Conservation (phyloP, 2,888 invertebrate genomes). For the Ochlodes sylvanus region DNA sequence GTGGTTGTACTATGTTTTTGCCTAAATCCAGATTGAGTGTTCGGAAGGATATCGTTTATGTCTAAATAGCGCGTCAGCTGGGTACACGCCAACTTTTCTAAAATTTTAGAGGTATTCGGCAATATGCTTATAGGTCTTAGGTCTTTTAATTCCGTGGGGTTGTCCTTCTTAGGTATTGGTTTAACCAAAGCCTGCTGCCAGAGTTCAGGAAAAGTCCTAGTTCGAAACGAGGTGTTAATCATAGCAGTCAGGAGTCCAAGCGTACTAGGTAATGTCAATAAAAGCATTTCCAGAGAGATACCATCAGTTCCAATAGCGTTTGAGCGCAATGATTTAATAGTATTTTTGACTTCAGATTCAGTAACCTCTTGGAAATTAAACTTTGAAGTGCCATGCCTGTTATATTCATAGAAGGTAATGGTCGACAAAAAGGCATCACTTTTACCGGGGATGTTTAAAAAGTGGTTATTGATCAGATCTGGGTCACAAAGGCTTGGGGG, state of each 20-base stretch:
- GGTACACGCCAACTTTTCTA: background rate
- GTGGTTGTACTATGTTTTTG: background rate
- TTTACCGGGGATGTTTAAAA: background rate
- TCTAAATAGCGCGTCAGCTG: background rate
- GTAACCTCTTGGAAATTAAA: background rate
- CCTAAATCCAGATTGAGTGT: background rate
- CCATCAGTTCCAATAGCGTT: background rate
- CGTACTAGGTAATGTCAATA: background rate
- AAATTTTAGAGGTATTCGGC: background rate
- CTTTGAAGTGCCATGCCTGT: background rate
- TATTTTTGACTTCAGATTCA: background rate
- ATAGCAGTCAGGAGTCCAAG: no score
- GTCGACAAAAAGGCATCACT: background rate
- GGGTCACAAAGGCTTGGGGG: no score
- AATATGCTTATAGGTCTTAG: background rate
- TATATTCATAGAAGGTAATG: background rate
- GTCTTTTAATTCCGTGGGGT: background rate
- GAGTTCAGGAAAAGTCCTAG: background rate
- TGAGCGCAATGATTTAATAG: background rate
- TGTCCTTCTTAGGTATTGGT: no score
- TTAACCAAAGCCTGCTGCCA: conserved; percentile 1
- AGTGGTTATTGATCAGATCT: background rate
- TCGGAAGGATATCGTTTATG: background rate
- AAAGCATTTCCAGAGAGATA: background rate
- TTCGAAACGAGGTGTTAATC: background rate